Evolutionary conservation across 1,140 invertebrate genomes (phyloP).

Genomic region (Amphibalanus amphitrite): DNA sequence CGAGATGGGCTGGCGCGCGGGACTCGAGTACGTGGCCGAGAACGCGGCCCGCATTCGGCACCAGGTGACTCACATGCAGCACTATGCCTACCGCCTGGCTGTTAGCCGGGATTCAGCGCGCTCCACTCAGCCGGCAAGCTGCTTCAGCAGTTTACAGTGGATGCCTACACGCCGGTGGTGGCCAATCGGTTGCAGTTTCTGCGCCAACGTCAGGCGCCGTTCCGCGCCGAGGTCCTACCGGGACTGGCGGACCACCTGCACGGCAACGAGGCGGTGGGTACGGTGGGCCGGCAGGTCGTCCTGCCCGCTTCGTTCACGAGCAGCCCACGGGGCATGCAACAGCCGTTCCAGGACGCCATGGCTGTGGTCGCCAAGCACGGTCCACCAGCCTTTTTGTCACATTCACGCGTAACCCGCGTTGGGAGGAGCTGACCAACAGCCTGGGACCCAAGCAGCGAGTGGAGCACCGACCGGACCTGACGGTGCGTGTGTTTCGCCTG

Average conservation of each 20-base stretch:
- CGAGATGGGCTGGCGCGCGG: too few species aligned
- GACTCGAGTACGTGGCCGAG: too few species aligned
- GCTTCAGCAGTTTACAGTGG: constrained; percentile 20
- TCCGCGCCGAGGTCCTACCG: constrained; percentile 18
- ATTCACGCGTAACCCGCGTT: constrained; percentile 31
- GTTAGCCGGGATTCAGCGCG: constrained; percentile 14
- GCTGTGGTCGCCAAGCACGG: constrained; percentile 23
- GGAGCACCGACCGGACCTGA: constrained; percentile 21
- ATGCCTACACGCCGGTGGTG: constrained; percentile 19
- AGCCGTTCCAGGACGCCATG: constrained; percentile 26
- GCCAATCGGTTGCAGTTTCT: constrained; percentile 16
- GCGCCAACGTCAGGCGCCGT: constrained; percentile 16
- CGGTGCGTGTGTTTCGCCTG: constrained; percentile 14
- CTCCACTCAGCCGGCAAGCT: constrained; percentile 19
- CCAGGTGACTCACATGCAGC: too few species aligned
- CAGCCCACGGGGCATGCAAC: constrained; percentile 18
- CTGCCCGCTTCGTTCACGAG: constrained; percentile 21
- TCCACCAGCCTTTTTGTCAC: constrained; percentile 29
- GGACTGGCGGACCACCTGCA: constrained; percentile 18
- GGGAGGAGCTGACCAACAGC: constrained; percentile 22
- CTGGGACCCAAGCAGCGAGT: constrained; percentile 17
- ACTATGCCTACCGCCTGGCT: too few species aligned
- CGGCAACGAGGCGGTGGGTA: constrained; percentile 8
- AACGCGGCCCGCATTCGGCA: too few species aligned
- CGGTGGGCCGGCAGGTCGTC: constrained; percentile 15